phyloP scores from a whole-genome alignment of 1,140 invertebrate genomes.

The Heliconius melpomene region DNA sequence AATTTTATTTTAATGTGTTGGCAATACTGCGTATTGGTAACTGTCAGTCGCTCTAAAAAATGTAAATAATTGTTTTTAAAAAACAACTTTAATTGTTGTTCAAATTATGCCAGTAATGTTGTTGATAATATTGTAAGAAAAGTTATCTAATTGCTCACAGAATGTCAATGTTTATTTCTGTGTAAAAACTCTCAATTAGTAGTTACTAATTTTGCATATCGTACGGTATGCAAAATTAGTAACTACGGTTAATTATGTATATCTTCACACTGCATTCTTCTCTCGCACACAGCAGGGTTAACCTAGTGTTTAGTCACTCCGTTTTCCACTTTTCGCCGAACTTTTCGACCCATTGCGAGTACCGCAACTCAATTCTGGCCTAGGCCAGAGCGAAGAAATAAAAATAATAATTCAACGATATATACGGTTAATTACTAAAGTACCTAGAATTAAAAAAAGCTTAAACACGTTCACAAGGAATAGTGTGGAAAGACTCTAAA shows the following conservation, averaged over 20 bases:
- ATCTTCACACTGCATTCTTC: no score
- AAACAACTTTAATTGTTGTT: slow-evolving; percentile 1
- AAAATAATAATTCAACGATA: no score
- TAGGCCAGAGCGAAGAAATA: no score
- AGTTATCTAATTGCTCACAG: slow-evolving; percentile 1
- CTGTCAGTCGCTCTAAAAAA: not conserved
- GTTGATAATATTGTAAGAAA: not conserved
- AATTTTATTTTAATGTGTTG: not conserved
- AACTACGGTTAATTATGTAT: no score
- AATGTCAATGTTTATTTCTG: not conserved
- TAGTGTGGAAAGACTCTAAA: slow-evolving; percentile 23
- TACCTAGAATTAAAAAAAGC: not conserved
- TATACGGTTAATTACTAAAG: not conserved
- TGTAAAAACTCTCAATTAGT: not conserved
- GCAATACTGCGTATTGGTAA: not conserved
- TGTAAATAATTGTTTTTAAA: not conserved
- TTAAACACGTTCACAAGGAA: not conserved
- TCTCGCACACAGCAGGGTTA: no score
- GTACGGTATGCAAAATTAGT: no score
- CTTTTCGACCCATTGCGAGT: no score
- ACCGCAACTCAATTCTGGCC: no score
- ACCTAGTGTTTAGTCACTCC: no score
- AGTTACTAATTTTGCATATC: not conserved
- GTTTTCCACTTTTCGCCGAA: no score
- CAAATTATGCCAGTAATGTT: not conserved